Conservation (phyloP, 2,113 vertebrate genomes). For the Leucopternis melanops region DNA sequence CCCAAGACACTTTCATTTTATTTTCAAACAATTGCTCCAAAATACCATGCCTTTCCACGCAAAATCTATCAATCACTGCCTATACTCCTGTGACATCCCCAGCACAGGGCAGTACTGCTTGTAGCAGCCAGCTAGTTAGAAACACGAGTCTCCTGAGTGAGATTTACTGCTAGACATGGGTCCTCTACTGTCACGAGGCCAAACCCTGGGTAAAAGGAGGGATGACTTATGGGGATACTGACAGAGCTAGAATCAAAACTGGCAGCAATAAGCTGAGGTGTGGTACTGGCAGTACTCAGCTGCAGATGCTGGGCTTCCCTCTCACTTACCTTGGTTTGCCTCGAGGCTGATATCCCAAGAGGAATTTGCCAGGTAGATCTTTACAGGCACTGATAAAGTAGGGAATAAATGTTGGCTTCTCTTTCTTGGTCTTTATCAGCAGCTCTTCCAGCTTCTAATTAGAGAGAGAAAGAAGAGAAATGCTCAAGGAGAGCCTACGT, state of each 20-base stretch:
- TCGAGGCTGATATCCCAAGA: conserved; percentile 94
- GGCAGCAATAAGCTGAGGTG: background rate
- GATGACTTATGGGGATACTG: background rate
- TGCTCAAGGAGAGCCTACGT: background rate
- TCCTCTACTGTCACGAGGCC: background rate
- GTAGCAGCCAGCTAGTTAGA: background rate
- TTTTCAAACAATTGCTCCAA: background rate
- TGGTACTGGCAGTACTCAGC: background rate
- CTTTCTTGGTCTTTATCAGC: conserved; percentile 88
- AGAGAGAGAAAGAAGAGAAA: conserved; percentile 33
- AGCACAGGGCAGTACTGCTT: background rate
- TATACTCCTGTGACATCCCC: background rate
- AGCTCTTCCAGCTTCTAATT: conserved; percentile 94
- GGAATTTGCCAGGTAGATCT: conserved; percentile 95
- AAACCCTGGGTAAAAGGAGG: background rate
- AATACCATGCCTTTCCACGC: background rate
- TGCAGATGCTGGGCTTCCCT: background rate
- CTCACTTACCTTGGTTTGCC: conserved; percentile 89
- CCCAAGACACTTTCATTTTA: background rate
- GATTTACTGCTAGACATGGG: background rate
- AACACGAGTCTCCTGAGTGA: background rate
- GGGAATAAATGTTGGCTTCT: conserved; percentile 97
- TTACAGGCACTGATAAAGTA: conserved; percentile 94
- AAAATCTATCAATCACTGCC: background rate
- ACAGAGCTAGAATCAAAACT: background rate